Conservation (phyloP, 2,113 vertebrate species). For the Archilochus colubris region DNA sequence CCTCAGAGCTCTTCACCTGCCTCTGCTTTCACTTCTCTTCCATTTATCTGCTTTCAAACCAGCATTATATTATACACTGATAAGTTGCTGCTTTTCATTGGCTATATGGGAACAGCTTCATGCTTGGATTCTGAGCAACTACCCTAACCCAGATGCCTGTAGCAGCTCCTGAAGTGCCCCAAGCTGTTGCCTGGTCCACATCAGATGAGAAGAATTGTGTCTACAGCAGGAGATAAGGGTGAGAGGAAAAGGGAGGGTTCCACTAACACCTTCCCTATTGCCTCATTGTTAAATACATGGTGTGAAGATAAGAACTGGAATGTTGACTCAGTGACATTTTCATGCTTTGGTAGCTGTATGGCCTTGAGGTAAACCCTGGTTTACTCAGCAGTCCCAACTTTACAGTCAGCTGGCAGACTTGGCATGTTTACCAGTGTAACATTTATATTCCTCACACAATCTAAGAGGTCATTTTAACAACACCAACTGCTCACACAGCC, state of each 20-base stretch:
- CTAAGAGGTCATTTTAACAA: neutral
- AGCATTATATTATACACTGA: neutral
- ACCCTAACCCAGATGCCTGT: neutral
- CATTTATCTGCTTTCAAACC: neutral
- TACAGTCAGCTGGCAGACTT: neutral
- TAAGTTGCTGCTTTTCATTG: neutral
- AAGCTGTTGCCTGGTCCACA: accelerated
- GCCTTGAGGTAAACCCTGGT: neutral
- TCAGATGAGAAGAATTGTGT: neutral
- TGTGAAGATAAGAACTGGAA: neutral
- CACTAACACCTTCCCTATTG: neutral
- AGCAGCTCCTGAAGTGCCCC: neutral
- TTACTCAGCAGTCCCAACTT: neutral
- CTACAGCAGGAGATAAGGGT: neutral
- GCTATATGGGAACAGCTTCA: neutral
- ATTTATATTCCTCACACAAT: neutral
- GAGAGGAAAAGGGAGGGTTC: neutral
- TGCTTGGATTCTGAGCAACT: neutral
- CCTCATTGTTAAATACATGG: neutral
- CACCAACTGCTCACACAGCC: neutral
- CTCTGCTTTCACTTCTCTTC: neutral
- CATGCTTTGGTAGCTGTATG: neutral
- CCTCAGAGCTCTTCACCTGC: neutral
- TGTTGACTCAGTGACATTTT: neutral
- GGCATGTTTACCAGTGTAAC: neutral